Base-by-base conservation (phyloP, 2,888 invertebrate species). In the Idaea aversata region DNA sequence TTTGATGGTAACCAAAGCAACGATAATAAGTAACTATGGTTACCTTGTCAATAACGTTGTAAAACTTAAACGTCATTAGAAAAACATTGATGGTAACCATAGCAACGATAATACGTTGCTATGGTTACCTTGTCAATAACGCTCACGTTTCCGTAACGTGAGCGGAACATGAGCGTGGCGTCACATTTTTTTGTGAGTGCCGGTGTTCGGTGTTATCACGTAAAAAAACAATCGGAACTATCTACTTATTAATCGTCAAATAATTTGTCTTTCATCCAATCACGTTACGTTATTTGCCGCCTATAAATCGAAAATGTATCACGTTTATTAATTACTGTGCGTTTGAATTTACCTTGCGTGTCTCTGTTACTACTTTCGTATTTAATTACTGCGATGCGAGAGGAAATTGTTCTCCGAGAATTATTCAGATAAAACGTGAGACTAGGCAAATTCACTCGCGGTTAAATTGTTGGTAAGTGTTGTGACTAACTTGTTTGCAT, bases 381-480 rank as follows among this genome's bases (percentile, higher is more conserved):
- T 65, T 71, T 73, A 72, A 73, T 73, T 70, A 65, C 70, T 63
- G n/a, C 61, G 16, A 70, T 68, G 70, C 67, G 70, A 67, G 72
- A 72, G 70, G 71, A 64, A 71, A 71, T 74, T 71, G 61, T 67
- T 63, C 67, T 71, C 72, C 67, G 57, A 69, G 72, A 72, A 70
- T 63, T 70, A 65, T 25, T 58, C 61, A 36, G 64, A 67, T 68
- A 67, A 68, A 67, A 70, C 67, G 67, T 68, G 65, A 69, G 63
- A 13, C 63, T 61, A 65, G 66, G 69, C 68, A 62, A 69, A 70
- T 71, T 71, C 69, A 68, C 64, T 59, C 25, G 16, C 59, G 13
- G 4, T 59, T 59, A 13, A 34, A 15, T 15, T 10, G 59, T 16
- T 13, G 59, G 59, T 59, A 34, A 47, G 47, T 47, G 47, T 47